Base-by-base conservation (phyloP, 2,797 vertebrate species). In the Myotis planiceps region DNA sequence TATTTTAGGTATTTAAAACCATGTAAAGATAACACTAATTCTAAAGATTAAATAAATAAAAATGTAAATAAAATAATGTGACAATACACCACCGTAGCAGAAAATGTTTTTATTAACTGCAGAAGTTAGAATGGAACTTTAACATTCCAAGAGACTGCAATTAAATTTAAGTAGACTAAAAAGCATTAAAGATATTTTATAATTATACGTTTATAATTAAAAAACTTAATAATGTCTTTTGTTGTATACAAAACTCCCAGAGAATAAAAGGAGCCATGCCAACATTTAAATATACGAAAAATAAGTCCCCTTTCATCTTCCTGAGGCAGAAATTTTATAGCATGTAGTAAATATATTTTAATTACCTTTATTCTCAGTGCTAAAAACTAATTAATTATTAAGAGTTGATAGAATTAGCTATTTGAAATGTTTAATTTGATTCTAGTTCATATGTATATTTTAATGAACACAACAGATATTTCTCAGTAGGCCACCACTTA, bases 301-400 rank as follows among this genome's bases (percentile, higher is more conserved):
- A 96, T 65, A 94, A 96, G 75, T 49, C 37, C 18, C 47, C 12
- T n/a, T 94, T 93, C 76, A 83, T 90, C 75, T 96, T 97, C 79
- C 89, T 49, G 45, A 87, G n/a, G 85, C 76, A 93, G 74, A 90
- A 92, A 89, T 78, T 72, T 71, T 65, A 92, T 0, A 84, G 72
- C 66, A 80, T 32, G 23, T 47, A 86, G 66, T 71, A 92, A 94
- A 93, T 92, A 90, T 95, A 92, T 66, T 95, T 83, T 96, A 95
- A 97, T 96, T 96, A 88, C 66, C 53, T 94, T 94, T 91, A 90
- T 80, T 92, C 78, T 93, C 82, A 42, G n/a, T 32, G 42, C 53
- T 63, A 94, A 95, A 96, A 85, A 68, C 69, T 95, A 94, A 96
- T 85, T 94, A 96, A 94, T 90, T 95, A 95, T 90, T 90, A 96